Evolutionary conservation across 2,113 vertebrate genomes (phyloP), one percentile per base, ranked within the genome.

Genomic region (Antigone vipio): DNA sequence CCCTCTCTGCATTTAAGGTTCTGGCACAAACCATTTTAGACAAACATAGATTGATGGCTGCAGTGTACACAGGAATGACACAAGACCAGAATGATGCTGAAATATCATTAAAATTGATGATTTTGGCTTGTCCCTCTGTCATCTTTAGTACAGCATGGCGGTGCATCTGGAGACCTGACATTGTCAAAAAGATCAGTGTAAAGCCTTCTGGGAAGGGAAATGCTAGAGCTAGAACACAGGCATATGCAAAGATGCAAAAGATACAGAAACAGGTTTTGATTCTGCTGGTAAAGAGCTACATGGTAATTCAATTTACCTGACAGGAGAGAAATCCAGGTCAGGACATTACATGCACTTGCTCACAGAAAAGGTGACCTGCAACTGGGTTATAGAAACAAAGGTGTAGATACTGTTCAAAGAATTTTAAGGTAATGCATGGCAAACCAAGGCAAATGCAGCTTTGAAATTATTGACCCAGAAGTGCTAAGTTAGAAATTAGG

Each of bases 61-160:
- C 75, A 85, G 34, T 24, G 29, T 44, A 80, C 72, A 71, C 32
- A 66, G 90, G 78, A 93, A 85, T 88, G 96, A 92, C 88, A 93
- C 38, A 73, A 67, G 50, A 89, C 69, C 59, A 88, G 42, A 56
- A 88, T 92, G 85, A 93, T 88, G 71, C 85, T 92, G 75, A 86
- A 95, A 92, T 77, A 73, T 93, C 81, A 95, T 95, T 88, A 94
- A 94, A 96, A 96, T 93, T 83, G 50, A 97, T 93, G 38, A 47
- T 88, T 94, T 96, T 79, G 71, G 15, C 85, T 94, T 85, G 63
- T 93, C 63, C 5, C 1, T 79, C 88, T 94, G 88, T 90, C 92
- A 93, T 92, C 50, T 80, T 93, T 20, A 82, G 75, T 83, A 68
- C 45, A 74, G 90, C 68, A 73, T 52, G 76, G 60, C 85, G 88